Evolutionary conservation across 2,888 invertebrate species (phyloP).

Genomic region (Xestoiulus laeticollis): DNA sequence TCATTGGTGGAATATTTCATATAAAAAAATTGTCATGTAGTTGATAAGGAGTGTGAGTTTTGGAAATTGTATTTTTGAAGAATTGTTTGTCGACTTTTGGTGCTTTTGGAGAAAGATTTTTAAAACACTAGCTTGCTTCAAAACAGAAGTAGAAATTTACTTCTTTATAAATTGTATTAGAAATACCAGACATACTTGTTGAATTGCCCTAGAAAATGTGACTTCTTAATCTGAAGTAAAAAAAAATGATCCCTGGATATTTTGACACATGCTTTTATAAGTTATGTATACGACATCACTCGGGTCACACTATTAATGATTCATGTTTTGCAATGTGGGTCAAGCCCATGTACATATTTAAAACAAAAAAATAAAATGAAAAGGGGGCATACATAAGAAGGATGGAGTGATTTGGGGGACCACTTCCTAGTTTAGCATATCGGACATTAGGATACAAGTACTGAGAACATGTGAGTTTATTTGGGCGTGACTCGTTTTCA

Average conservation of each 20-base stretch:
- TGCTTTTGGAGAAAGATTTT: too few species aligned
- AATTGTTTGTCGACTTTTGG: too few species aligned
- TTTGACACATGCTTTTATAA: background rate
- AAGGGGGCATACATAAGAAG: background rate
- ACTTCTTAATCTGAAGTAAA: background rate
- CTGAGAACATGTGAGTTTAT: background rate
- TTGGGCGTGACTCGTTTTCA: background rate
- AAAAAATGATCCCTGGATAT: background rate
- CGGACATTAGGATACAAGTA: background rate
- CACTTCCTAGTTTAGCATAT: background rate
- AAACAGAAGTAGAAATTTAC: too few species aligned
- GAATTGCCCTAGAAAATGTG: background rate
- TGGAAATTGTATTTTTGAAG: too few species aligned
- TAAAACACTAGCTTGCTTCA: too few species aligned
- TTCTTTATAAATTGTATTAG: too few species aligned
- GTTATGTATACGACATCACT: background rate
- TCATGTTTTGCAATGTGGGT: background rate
- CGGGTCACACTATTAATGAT: background rate
- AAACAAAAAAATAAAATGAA: background rate
- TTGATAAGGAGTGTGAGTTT: too few species aligned
- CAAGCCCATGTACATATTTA: background rate
- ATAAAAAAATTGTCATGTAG: too few species aligned
- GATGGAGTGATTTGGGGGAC: background rate
- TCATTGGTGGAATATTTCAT: too few species aligned
- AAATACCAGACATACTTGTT: background rate